Conservation (phyloP, 1,140 invertebrate species). For the Lucilia cuprina region DNA sequence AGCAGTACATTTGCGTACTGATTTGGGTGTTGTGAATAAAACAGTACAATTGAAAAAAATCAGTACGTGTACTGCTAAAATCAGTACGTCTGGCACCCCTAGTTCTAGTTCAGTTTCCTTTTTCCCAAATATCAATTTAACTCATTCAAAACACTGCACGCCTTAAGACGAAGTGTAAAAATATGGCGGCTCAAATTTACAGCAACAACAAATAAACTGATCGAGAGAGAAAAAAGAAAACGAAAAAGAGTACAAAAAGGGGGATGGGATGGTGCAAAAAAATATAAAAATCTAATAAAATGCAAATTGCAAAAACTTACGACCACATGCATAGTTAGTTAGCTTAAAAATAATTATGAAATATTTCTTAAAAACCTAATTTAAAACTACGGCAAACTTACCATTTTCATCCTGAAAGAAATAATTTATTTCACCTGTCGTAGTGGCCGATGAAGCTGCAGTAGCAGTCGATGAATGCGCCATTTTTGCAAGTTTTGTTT, state of each 20-base stretch:
- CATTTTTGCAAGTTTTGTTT: constrained; percentile 41
- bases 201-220: background rate
- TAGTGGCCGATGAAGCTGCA: constrained; percentile 43
- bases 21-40: too few species aligned
- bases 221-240: constrained; percentile 19
- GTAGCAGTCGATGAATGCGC: constrained; percentile 51
- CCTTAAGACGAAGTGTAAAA: constrained; percentile 40
- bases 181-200: constrained; percentile 32
- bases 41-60: too few species aligned
- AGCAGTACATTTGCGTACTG: too few species aligned
- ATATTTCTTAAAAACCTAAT: background rate
- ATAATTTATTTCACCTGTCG: constrained; percentile 55
- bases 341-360: background rate
- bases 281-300: background rate
- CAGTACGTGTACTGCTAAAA: too few species aligned
- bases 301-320: constrained; percentile 21
- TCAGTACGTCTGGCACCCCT: too few species aligned
- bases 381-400: constrained; percentile 45
- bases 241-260: background rate
- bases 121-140: constrained; percentile 42
- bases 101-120: too few species aligned
- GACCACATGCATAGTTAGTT: background rate
- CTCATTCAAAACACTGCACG: constrained; percentile 47
- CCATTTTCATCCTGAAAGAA: constrained; percentile 59
- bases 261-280: constrained; percentile 6